These are phyloP conservation scores for Calosoma granatense DNA, from an alignment of 1,140 invertebrate species.

Conservation along the genomic window DNA sequence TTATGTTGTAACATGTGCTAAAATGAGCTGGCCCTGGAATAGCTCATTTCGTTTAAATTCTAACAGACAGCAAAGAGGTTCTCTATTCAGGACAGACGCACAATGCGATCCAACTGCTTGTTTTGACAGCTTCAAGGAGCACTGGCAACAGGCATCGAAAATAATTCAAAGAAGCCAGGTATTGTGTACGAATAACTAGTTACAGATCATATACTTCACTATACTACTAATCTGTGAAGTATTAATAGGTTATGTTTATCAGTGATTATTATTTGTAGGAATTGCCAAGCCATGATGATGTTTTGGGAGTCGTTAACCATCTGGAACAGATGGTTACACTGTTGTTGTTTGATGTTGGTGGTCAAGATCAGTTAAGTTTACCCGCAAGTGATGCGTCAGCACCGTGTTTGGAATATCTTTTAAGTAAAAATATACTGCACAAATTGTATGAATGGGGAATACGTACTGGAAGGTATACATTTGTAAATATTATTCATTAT, in stretches of 20 bases:
- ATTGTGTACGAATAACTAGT: constrained; percentile 18
- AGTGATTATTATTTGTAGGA: constrained; percentile 24
- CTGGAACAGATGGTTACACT: constrained; percentile 85
- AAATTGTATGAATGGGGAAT: constrained; percentile 69
- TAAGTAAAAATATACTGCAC: constrained; percentile 67
- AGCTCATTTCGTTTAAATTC: constrained; percentile 20
- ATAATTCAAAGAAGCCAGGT: constrained; percentile 66
- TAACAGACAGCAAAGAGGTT: constrained; percentile 19
- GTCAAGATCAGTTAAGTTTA: constrained; percentile 33
- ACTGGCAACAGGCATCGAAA: constrained; percentile 85
- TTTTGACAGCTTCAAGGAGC: constrained; percentile 86
- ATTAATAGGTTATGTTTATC: constrained; percentile 6
- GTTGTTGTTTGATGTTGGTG: constrained; percentile 69
- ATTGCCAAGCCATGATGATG: constrained; percentile 63
- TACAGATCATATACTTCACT: too few relatives aligned
- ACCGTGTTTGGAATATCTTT: constrained; percentile 62
- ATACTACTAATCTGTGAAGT: constrained; percentile 9
- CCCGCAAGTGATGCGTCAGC: constrained; percentile 39
- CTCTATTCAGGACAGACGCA: constrained; percentile 25
- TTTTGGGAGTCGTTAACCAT: constrained; percentile 82
- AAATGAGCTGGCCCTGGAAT: constrained; percentile 27
- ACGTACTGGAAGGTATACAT: constrained; percentile 59
- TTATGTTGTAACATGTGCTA: background rate
- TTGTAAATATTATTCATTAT: constrained; percentile 12
- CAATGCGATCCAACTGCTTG: constrained; percentile 64